Conservation (phyloP, 2,888 invertebrate species). For the Patella ulyssiponensis region DNA sequence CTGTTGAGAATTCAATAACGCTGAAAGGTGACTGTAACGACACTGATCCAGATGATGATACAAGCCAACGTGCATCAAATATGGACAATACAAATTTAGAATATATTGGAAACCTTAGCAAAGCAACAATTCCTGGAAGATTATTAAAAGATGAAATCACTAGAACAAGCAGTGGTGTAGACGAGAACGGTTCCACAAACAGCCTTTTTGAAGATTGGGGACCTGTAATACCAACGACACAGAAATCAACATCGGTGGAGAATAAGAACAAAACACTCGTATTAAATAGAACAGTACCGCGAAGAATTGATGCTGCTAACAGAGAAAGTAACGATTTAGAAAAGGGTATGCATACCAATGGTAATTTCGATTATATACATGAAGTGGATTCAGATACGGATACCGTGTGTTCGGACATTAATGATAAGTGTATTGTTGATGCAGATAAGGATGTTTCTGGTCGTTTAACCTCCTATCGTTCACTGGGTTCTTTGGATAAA, state of each 20-base stretch:
- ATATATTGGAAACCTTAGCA: not conserved
- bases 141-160: not conserved
- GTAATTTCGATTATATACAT: not conserved
- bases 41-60: not conserved
- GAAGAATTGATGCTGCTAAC: not conserved
- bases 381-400: not conserved
- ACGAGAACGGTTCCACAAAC: not conserved
- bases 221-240: not conserved
- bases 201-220: not conserved
- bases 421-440: not conserved
- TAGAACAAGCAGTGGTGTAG: not conserved
- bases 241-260: not conserved
- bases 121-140: not conserved
- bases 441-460: not conserved
- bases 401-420: not conserved
- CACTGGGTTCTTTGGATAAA: not conserved
- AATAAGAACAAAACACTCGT: not conserved
- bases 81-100: not conserved
- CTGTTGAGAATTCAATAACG: not conserved
- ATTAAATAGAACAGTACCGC: not conserved
- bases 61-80: not conserved
- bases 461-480: constrained; percentile 5
- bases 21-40: not conserved
- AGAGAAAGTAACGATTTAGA: not conserved
- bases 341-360: not conserved